A percentile compares a stretch with the other conserved stretches of the same genome.
phyloP scores from a whole-genome alignment of 2,113 vertebrate genomes.

The Spilogale gracilis region DNA sequence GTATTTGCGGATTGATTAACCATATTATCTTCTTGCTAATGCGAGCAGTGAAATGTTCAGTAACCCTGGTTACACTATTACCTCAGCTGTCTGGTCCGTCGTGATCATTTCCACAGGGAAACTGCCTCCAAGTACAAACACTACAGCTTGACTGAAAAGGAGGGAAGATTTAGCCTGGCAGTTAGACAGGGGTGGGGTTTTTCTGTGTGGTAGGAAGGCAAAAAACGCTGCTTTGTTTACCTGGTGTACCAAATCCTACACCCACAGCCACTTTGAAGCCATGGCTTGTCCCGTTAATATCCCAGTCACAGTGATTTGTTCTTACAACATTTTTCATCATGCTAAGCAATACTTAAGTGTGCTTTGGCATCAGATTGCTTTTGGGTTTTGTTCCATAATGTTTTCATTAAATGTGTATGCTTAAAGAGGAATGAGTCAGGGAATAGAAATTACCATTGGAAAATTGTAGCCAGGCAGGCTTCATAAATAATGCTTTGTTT shows the following conservation, averaged over 20 bases:
- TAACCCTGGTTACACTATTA: conserved; percentile 75
- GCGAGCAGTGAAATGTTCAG: conserved; percentile 71
- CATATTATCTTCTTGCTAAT: conserved; percentile 74
- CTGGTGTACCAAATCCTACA: background rate
- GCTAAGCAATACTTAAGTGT: conserved; percentile 47
- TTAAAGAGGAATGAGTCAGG: conserved; percentile 37
- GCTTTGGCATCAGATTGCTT: conserved; percentile 57
- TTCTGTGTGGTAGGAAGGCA: background rate
- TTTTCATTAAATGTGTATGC: conserved; percentile 76
- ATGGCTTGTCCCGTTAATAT: background rate
- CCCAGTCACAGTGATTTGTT: conserved; percentile 13
- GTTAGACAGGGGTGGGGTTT: conserved; percentile 29
- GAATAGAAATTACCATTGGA: conserved; percentile 73
- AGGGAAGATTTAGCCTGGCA: background rate
- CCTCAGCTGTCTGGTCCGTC: conserved; percentile 57
- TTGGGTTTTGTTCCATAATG: conserved; percentile 67
- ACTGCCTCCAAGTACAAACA: conserved; percentile 1
- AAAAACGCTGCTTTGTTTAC: conserved; percentile 37
- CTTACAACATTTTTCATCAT: conserved; percentile 37
- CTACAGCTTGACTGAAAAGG: background rate
- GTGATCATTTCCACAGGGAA: conserved; percentile 67
- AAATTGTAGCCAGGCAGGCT: conserved; percentile 60
- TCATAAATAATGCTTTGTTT: conserved; percentile 70
- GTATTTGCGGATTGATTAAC: conserved; percentile 74
- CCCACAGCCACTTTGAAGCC: background rate